Conservation (phyloP, 1,140 invertebrate genomes). For the Aphis craccivora region DNA sequence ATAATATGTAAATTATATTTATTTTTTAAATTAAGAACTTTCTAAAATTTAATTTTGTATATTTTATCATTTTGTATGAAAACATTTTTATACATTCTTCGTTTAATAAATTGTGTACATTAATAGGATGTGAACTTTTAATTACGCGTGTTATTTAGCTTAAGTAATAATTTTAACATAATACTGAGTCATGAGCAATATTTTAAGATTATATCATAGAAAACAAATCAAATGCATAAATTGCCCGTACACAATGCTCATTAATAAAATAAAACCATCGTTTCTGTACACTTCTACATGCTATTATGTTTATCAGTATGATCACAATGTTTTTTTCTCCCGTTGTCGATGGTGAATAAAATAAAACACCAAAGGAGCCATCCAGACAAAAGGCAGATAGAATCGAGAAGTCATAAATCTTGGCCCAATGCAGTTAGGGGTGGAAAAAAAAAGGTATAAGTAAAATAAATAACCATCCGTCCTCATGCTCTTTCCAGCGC, state of each 20-base stretch:
- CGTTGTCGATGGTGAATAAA: neutral
- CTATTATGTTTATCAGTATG: neutral
- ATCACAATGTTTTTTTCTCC: neutral
- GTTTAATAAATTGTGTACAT: no score
- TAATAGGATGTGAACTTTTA: neutral
- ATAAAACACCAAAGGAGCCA: neutral
- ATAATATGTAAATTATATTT: no score
- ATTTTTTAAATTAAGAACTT: neutral
- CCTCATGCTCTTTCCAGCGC: neutral
- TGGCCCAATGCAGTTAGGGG: no score
- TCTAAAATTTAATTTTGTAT: neutral
- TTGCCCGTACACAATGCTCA: neutral
- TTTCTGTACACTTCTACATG: neutral
- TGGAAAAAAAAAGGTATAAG: conserved; percentile 8
- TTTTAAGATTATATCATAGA: neutral
- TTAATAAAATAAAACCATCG: neutral
- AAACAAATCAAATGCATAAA: neutral
- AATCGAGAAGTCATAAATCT: conserved; percentile 16
- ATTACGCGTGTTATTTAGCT: neutral
- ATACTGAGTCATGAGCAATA: neutral
- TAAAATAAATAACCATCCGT: conserved; percentile 42
- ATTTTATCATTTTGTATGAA: neutral
- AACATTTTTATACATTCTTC: neutral
- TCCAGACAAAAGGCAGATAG: neutral
- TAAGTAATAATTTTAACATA: neutral